Evolutionary conservation across 2,888 invertebrate genomes (phyloP).

Genomic region (Nomada ferruginata): DNA sequence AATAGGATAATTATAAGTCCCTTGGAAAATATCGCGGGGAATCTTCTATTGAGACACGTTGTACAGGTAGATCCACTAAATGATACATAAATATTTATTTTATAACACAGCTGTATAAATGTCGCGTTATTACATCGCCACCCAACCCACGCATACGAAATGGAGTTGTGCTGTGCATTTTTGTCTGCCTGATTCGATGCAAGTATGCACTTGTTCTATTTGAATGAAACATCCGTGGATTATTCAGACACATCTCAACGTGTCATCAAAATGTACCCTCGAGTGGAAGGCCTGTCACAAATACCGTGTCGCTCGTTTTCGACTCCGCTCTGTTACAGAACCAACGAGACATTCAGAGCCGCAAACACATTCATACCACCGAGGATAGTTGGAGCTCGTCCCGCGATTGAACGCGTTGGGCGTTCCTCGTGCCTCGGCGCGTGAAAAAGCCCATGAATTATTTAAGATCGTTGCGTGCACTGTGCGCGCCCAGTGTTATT

Average conservation of each 20-base stretch:
- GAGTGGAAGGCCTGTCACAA: not conserved
- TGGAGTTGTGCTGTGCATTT: too few species aligned
- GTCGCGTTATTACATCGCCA: too few species aligned
- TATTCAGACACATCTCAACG: not conserved
- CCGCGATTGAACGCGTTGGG: constrained; percentile 31
- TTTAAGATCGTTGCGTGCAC: constrained; percentile 73
- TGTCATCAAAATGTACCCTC: not conserved
- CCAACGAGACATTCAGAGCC: not conserved
- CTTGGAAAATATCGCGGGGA: too few species aligned
- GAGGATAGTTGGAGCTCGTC: constrained; percentile 12
- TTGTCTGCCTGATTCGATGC: too few species aligned
- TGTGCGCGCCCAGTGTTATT: constrained; percentile 77
- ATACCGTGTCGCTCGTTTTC: not conserved
- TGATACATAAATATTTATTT: too few species aligned
- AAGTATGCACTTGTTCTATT: not conserved
- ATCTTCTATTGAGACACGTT: too few species aligned
- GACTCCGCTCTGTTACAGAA: too few species aligned
- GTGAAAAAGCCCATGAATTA: constrained; percentile 78
- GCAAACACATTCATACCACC: not conserved
- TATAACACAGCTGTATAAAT: too few species aligned
- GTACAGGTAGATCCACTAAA: too few species aligned
- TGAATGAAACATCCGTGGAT: not conserved
- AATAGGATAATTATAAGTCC: too few species aligned
- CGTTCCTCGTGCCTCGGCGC: constrained; percentile 42
- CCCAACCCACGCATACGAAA: too few species aligned